Base-by-base conservation (phyloP, 2,888 invertebrate genomes). In the Drosophila melanocephala region DNA sequence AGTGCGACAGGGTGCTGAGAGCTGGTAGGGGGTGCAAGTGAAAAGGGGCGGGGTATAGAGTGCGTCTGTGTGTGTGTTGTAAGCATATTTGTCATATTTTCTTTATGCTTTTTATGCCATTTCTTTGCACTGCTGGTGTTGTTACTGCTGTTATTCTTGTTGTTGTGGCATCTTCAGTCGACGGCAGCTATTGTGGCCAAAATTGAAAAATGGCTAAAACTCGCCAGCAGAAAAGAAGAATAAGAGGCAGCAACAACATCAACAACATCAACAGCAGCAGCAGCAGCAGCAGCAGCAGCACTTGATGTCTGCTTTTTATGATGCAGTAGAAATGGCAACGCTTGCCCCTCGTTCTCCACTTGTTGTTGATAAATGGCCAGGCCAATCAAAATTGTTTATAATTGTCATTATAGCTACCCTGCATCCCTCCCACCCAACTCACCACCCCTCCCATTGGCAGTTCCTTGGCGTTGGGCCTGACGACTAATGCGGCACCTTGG, bases 401-500 rank as follows among this genome's bases (percentile, higher is more conserved):
- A 85, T 85, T 85, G 85, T 89, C 90, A 87, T 85, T 81, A 79
- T 30, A 71, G 53, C 32, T 52, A 5, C 16, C 26, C 44, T 22
- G 47, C 22, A 19, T 10, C 6, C 26, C 26, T 1, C 26, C 26
- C 26, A 1, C 26, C 26, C 16, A 26, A 4, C 12, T 9, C 16
- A 12, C 9, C 47, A 22, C 37, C 22, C 19, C 35, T 9, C 19
- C 28, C 28, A 16, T 22, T 56, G 12, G 55, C 55, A 26, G 16
- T 19, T 51, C 19, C 30, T 10, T 47, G 79, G 87, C 84, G 89
- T 85, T 76, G 77, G 53, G 59, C 32, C 86, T 87, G 86, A 83
- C 89, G 90, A 84, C 90, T 90, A 86, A 86, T 90, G 88, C 83
- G 88, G 73, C 86, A 90, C 86, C 86, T 90, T 86, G 89, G 83